Percentiles rank a stretch among this genome's conserved stretches.
Evolutionary conservation across 2,113 vertebrate genomes (phyloP).

Genomic region (Nestor notabilis): DNA sequence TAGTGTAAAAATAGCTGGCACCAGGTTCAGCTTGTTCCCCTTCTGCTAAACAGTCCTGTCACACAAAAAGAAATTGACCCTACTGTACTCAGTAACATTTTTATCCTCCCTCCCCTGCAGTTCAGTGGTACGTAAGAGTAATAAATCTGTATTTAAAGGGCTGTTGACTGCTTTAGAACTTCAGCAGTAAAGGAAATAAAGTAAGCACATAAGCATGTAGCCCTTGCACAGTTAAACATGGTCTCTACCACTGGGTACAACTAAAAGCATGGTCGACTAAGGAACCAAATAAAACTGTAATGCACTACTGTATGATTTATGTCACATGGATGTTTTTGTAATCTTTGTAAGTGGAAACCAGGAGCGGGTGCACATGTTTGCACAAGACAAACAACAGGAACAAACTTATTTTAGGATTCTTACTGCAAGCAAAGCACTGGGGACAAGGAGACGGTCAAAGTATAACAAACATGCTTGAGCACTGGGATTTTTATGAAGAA

Average conservation of each 20-base stretch:
- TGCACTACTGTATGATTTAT: background rate
- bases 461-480: background rate
- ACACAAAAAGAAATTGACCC: constrained; percentile 4
- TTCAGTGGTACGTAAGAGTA: background rate
- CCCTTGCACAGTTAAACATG: background rate
- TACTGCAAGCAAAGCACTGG: background rate
- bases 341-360: background rate
- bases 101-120: constrained; percentile 16
- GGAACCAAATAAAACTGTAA: constrained; percentile 36
- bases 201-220: constrained; percentile 44
- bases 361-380: background rate
- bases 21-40: background rate
- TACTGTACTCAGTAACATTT: background rate
- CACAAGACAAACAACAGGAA: background rate
- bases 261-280: constrained; percentile 3
- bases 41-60: background rate
- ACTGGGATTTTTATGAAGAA: background rate
- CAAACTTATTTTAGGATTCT: background rate
- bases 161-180: constrained; percentile 51
- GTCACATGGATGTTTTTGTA: background rate
- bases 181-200: constrained; percentile 37
- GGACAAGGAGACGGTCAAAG: background rate
- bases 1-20: constrained; percentile 11
- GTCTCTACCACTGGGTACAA: background rate
- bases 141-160: constrained; percentile 46